A percentile compares a stretch with the other conserved stretches of the same genome.
phyloP scores from a whole-genome alignment of 2,113 vertebrate species.

The Ancistrus triradiatus region DNA sequence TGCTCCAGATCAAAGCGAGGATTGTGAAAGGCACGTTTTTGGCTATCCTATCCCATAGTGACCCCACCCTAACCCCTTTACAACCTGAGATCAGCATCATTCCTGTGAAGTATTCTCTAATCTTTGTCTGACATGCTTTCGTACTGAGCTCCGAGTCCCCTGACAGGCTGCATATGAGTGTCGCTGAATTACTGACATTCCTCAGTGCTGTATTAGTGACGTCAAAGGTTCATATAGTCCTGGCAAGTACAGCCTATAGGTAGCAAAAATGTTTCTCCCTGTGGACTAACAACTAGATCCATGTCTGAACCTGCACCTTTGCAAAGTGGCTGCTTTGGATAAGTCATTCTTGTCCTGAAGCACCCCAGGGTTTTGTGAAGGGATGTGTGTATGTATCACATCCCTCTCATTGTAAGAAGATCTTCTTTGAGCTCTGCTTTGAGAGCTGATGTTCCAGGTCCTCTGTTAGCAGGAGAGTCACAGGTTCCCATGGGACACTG shows the following conservation, averaged over 20 bases:
- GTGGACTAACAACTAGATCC: neutral
- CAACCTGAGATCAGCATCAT: constrained; percentile 18
- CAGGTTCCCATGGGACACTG: constrained; percentile 23
- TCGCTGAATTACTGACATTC: constrained; percentile 5
- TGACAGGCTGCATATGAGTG: neutral
- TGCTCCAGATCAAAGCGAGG: constrained; percentile 33
- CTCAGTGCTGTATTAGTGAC: neutral
- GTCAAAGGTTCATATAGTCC: constrained; percentile 4
- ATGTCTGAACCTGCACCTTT: constrained; percentile 1
- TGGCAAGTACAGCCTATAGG: neutral
- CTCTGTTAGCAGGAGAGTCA: constrained; percentile 31
- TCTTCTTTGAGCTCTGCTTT: constrained; percentile 18
- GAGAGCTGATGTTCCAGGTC: constrained; percentile 24
- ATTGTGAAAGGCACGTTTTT: neutral
- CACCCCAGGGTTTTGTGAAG: neutral
- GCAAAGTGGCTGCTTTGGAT: constrained; percentile 9
- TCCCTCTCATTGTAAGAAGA: constrained; percentile 26
- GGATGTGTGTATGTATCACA: neutral
- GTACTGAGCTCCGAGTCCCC: neutral
- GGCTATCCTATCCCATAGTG: constrained; percentile 17
- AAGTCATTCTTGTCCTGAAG: constrained; percentile 15
- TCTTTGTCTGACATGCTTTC: neutral
- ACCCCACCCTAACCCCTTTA: constrained; percentile 19
- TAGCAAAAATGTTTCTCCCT: neutral
- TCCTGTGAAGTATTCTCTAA: constrained; percentile 8